These are phyloP conservation scores for Leptosomus discolor DNA, from an alignment of 2,113 vertebrate species.

Conservation along the genomic window DNA sequence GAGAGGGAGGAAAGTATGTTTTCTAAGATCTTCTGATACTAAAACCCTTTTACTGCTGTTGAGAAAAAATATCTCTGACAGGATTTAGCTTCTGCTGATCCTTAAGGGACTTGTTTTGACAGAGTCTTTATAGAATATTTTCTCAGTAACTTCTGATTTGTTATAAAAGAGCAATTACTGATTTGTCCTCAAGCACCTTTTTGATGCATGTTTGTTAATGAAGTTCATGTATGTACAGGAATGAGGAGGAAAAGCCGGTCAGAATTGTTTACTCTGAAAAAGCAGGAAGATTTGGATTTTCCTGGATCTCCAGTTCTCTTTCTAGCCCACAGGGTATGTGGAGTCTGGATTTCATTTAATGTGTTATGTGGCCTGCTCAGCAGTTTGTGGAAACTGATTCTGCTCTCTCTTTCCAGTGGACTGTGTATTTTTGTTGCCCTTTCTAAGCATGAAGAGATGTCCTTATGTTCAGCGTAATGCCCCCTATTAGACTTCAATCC, in stretches of 20 bases:
- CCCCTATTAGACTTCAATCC: background rate
- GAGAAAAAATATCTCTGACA: slow-evolving; percentile 69
- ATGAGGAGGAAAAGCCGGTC: background rate
- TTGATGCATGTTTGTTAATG: slow-evolving; percentile 56
- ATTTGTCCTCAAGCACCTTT: slow-evolving; percentile 60
- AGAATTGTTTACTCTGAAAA: slow-evolving; percentile 42
- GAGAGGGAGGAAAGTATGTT: slow-evolving; percentile 23
- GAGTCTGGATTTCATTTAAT: slow-evolving; percentile 61
- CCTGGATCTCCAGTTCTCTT: background rate
- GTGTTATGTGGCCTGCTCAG: slow-evolving; percentile 45
- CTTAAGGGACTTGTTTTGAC: slow-evolving; percentile 79
- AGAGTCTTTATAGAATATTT: slow-evolving; percentile 72
- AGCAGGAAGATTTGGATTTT: slow-evolving; percentile 34
- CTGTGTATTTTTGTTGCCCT: slow-evolving; percentile 1
- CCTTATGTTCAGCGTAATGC: background rate
- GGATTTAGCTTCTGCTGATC: slow-evolving; percentile 74
- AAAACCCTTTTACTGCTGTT: slow-evolving; percentile 65
- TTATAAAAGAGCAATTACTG: slow-evolving; percentile 73
- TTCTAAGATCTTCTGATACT: slow-evolving; percentile 71
- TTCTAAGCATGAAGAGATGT: slow-evolving; percentile 8
- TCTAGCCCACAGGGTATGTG: background rate
- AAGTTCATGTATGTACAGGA: slow-evolving; percentile 49
- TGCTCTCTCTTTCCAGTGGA: slow-evolving; percentile 7
- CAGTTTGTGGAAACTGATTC: slow-evolving; percentile 39
- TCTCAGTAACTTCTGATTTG: slow-evolving; percentile 62